Percentiles rank a stretch among this genome's conserved stretches.
Evolutionary conservation across 2,113 vertebrate species (phyloP).

Genomic region (Balaeniceps rex): DNA sequence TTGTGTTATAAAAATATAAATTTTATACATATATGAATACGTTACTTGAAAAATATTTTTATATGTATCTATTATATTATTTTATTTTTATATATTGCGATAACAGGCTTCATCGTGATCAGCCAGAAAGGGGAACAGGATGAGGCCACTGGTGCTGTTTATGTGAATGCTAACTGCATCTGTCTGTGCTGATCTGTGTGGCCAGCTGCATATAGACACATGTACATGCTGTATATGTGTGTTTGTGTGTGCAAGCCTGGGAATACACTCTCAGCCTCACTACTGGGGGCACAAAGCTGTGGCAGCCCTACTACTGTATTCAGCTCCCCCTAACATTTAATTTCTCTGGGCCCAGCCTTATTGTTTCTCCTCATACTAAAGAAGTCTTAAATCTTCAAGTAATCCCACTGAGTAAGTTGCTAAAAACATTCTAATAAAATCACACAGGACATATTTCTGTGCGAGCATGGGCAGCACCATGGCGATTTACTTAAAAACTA

Average conservation of each 20-base stretch:
- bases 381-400: background rate
- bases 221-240: background rate
- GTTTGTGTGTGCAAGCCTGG: too few species aligned
- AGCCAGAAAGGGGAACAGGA: background rate
- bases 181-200: background rate
- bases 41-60: background rate
- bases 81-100: background rate
- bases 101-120: background rate
- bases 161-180: background rate
- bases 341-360: background rate
- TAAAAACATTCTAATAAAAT: background rate
- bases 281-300: background rate
- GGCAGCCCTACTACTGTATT: background rate
- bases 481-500: background rate
- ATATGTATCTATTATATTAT: background rate
- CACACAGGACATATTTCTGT: background rate
- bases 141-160: background rate
- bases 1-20: background rate
- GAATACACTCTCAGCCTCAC: background rate
- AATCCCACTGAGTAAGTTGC: background rate
- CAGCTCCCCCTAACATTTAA: background rate
- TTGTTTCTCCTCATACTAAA: background rate
- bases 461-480: background rate
- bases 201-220: background rate
- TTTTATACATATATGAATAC: background rate